phyloP scores from a whole-genome alignment of 53 echinoderm and acorn worm genomes.

The Antedon mediterranea region DNA sequence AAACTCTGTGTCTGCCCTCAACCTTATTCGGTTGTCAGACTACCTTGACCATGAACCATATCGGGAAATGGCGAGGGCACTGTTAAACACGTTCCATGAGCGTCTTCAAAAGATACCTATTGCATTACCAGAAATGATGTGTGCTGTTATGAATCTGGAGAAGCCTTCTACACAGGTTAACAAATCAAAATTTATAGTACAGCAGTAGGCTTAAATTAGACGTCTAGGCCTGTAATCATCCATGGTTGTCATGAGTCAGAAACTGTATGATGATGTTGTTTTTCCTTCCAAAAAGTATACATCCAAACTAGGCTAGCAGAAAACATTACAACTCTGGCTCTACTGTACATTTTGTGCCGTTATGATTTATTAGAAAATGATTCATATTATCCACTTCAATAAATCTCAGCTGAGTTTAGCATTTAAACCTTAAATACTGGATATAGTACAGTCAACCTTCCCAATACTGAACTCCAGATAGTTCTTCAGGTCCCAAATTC shows the following conservation, averaged over 20 bases:
- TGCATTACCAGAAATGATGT: slow-evolving; percentile 87
- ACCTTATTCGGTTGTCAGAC: slow-evolving; percentile 59
- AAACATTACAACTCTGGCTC: too few species aligned
- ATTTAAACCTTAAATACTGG: too few species aligned
- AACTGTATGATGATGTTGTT: background rate
- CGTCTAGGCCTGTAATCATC: too few species aligned
- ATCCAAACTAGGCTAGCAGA: background rate
- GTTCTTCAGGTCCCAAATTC: too few species aligned
- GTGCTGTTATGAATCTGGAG: slow-evolving; percentile 46
- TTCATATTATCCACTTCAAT: too few species aligned
- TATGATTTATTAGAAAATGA: too few species aligned
- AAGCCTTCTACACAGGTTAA: slow-evolving; percentile 82
- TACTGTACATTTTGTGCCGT: too few species aligned
- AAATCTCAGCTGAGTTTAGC: too few species aligned
- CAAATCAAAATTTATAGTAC: background rate
- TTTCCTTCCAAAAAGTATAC: background rate
- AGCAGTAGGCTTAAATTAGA: too few species aligned
- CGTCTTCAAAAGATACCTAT: slow-evolving; percentile 76
- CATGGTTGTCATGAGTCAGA: too few species aligned
- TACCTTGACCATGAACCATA: slow-evolving; percentile 43
- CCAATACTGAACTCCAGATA: too few species aligned
- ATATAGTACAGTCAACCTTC: too few species aligned
- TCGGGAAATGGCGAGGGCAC: slow-evolving; percentile 40
- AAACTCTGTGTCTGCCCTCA: slow-evolving; percentile 78
- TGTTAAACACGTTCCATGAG: slow-evolving; percentile 56